Evolutionary conservation across 2,797 vertebrate species (phyloP).

Genomic region (Microctenopoma steveboyesi): DNA sequence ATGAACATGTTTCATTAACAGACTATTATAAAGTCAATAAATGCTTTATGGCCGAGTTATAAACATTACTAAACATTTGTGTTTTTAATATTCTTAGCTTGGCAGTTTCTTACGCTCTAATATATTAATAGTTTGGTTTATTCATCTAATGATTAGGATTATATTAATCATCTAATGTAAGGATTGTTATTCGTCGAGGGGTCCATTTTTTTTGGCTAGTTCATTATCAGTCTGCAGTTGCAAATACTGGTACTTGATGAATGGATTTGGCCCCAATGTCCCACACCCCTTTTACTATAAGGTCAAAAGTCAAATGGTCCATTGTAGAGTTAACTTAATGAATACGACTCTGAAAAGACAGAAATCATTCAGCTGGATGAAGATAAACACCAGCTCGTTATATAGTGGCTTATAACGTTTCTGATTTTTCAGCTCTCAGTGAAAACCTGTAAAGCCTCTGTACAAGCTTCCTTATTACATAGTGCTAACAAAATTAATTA

Average conservation of each 20-base stretch:
- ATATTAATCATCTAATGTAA: too few relatives aligned
- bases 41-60: not conserved
- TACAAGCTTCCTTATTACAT: not conserved
- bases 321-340: not conserved
- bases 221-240: not conserved
- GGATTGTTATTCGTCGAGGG: too few relatives aligned
- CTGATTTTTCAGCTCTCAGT: not conserved
- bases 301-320: constrained; percentile 2
- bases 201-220: not conserved
- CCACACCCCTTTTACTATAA: not conserved
- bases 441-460: not conserved
- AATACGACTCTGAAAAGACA: not conserved
- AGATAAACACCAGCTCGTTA: not conserved
- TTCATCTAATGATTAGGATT: too few relatives aligned
- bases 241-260: not conserved
- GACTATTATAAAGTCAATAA: not conserved
- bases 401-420: not conserved
- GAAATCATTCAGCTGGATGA: not conserved
- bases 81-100: too few relatives aligned
- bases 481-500: not conserved
- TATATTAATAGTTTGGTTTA: too few relatives aligned
- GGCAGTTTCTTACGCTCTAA: too few relatives aligned
- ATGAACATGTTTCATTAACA: too few relatives aligned
- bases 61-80: too few relatives aligned
- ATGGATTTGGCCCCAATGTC: not conserved